These are phyloP conservation scores for Palythoa grandis DNA, from an alignment of 92 coral and sea anemone genomes.

Conservation along the genomic window DNA sequence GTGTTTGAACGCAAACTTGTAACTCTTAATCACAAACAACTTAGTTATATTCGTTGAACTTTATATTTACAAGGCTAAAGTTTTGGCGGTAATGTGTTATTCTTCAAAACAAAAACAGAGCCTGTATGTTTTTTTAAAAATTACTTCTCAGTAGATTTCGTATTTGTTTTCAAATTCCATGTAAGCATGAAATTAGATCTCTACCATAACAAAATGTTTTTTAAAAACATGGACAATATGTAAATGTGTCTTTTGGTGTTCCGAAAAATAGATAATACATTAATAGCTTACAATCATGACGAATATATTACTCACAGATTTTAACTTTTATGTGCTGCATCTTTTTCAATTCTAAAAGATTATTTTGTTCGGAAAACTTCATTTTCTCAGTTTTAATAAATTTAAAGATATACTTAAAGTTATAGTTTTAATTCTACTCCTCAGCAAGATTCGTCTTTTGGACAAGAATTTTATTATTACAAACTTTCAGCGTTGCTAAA, in stretches of 20 bases:
- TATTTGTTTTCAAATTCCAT: conserved; percentile 15
- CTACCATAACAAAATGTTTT: conserved; percentile 22
- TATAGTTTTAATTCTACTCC: background rate
- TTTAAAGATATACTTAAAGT: background rate
- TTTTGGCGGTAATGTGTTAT: conserved; percentile 3
- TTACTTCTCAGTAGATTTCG: background rate
- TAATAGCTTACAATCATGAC: background rate
- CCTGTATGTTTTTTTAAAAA: background rate
- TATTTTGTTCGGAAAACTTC: background rate
- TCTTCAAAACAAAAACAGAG: background rate
- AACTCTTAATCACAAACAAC: background rate
- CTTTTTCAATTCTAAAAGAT: background rate
- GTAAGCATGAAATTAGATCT: conserved; percentile 10
- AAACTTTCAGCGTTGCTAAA: background rate
- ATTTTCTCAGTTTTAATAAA: background rate
- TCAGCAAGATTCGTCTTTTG: background rate
- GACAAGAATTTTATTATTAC: background rate
- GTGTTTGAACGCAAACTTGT: background rate
- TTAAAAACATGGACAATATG: background rate
- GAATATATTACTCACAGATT: background rate
- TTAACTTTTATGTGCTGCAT: background rate
- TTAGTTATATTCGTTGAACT: background rate
- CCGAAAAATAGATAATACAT: background rate
- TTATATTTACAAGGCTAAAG: background rate
- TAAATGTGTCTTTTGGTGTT: background rate